phyloP scores from a whole-genome alignment of 2,113 vertebrate genomes.

The human region DNA sequence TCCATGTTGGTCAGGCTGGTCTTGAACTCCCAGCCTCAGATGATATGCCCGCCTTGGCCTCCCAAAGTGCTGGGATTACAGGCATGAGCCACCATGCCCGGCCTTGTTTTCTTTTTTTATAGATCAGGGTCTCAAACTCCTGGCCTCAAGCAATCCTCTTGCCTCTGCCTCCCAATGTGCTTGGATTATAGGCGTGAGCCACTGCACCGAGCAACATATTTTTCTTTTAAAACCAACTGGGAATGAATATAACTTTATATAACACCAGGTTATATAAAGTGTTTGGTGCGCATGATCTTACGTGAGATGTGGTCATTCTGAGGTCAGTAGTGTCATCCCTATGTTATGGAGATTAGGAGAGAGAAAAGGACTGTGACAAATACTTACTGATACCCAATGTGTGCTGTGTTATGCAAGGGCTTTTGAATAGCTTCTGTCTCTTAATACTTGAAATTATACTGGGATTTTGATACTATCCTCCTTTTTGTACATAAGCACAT shows the following conservation, averaged over 20 bases:
- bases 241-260: too few species aligned
- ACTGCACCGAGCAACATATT: too few species aligned
- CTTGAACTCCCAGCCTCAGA: too few species aligned
- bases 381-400: not conserved
- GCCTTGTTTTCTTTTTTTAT: too few species aligned
- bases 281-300: not conserved
- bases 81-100: too few species aligned
- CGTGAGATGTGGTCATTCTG: not conserved
- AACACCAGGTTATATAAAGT: not conserved
- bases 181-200: too few species aligned
- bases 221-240: fast-evolving
- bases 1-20: too few species aligned
- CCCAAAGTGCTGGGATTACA: too few species aligned
- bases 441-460: not conserved
- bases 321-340: not conserved
- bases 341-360: not conserved
- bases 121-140: too few species aligned
- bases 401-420: not conserved
- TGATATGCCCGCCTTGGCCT: too few species aligned
- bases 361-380: not conserved
- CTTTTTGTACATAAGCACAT: not conserved
- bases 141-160: too few species aligned
- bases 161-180: too few species aligned
- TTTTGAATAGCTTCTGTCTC: not conserved
- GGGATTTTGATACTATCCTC: not conserved